phyloP scores from a whole-genome alignment of 2,888 invertebrate genomes.

The Anarsia innoxiella region DNA sequence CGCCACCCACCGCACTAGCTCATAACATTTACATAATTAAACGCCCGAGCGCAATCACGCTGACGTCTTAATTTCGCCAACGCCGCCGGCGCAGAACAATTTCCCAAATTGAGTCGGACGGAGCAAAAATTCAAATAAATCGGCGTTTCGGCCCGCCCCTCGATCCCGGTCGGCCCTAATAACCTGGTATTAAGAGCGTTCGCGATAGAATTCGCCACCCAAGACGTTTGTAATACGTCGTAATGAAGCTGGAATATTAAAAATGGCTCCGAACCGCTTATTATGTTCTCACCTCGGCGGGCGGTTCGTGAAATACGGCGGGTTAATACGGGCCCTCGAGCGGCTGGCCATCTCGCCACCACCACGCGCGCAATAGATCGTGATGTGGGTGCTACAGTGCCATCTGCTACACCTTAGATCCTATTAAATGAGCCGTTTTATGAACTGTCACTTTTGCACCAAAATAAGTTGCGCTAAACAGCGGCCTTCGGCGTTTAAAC shows the following conservation, averaged over 20 bases:
- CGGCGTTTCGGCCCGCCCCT: constrained; percentile 54
- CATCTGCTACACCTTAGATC: neutral
- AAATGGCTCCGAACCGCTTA: constrained; percentile 71
- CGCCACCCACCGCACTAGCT: constrained; percentile 66
- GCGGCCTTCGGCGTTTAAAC: too few relatives aligned
- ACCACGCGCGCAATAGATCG: constrained; percentile 40
- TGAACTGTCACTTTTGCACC: too few relatives aligned
- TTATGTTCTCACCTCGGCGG: constrained; percentile 74
- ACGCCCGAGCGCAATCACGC: constrained; percentile 68
- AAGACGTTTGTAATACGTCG: constrained; percentile 73
- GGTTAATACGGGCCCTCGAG: constrained; percentile 58
- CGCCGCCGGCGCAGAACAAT: constrained; percentile 67
- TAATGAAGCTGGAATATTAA: constrained; percentile 75
- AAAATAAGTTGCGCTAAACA: too few relatives aligned
- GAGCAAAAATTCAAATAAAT: constrained; percentile 75
- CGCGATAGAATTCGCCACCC: constrained; percentile 75
- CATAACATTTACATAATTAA: constrained; percentile 74
- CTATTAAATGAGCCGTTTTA: too few relatives aligned
- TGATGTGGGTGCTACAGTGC: constrained; percentile 34
- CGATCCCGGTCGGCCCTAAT: constrained; percentile 58
- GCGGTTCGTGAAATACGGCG: constrained; percentile 66
- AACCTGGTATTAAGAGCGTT: constrained; percentile 67
- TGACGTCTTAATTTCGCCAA: constrained; percentile 74
- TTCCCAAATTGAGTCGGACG: constrained; percentile 74
- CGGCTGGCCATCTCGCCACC: constrained; percentile 28